Percentiles rank a stretch among this genome's conserved stretches.
These are phyloP conservation scores for Cheilosia pagana DNA, from an alignment of 2,888 invertebrate genomes.

Conservation along the genomic window DNA sequence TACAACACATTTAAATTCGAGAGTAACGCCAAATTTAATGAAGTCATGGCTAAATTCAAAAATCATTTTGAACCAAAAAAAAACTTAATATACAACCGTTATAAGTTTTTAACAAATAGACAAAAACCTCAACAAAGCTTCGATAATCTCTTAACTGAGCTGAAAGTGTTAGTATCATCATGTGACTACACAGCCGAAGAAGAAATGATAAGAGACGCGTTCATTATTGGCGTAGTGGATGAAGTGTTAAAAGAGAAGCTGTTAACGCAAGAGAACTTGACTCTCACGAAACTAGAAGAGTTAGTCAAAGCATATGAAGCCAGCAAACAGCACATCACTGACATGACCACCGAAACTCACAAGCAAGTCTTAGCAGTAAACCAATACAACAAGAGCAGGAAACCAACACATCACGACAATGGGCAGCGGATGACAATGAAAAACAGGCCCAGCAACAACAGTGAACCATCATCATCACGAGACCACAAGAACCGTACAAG, in stretches of 20 bases:
- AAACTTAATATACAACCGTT: constrained; percentile 16
- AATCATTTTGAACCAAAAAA: constrained; percentile 19
- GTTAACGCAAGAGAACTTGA: constrained; percentile 17
- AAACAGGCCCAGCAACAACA: constrained; percentile 5
- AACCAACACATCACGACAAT: neutral
- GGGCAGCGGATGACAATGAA: neutral
- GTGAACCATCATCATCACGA: neutral
- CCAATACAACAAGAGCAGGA: neutral
- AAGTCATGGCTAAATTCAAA: constrained; percentile 1
- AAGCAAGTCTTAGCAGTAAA: neutral
- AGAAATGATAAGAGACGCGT: constrained; percentile 18
- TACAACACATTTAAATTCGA: constrained; percentile 17
- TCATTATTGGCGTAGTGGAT: constrained; percentile 16
- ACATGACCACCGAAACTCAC: constrained; percentile 18
- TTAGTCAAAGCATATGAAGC: constrained; percentile 21
- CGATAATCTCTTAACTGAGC: neutral
- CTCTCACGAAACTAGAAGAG: constrained; percentile 18
- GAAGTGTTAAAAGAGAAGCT: constrained; percentile 29
- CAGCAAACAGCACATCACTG: constrained; percentile 13
- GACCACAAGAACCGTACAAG: no score
- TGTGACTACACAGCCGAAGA: neutral
- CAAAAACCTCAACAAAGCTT: constrained; percentile 17
- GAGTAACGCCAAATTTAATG: neutral
- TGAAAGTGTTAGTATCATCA: constrained; percentile 11
- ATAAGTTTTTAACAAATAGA: constrained; percentile 4